A percentile compares a stretch with the other conserved stretches of the same genome.
Evolutionary conservation across 2,113 vertebrate genomes (phyloP).

Genomic region (Lophotis ruficrista): DNA sequence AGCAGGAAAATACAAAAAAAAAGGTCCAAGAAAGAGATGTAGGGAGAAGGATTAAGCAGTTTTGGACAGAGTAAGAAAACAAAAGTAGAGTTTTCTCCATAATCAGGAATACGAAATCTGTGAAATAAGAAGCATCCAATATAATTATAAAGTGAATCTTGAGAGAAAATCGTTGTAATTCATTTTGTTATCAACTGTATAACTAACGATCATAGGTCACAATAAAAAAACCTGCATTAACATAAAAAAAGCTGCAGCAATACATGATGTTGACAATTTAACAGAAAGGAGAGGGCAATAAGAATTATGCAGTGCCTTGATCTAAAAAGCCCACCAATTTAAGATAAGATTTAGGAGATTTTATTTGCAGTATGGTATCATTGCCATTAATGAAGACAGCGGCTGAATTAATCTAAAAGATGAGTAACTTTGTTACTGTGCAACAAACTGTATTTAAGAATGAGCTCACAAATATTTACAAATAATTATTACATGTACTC

Average conservation of each 20-base stretch:
- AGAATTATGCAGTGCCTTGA: neutral
- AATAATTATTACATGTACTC: neutral
- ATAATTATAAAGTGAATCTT: neutral
- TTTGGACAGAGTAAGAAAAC: neutral
- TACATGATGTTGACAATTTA: neutral
- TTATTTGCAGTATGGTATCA: neutral
- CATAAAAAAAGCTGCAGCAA: neutral
- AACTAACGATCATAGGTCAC: neutral
- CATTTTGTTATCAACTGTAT: neutral
- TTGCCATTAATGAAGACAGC: neutral
- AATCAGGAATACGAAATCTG: neutral
- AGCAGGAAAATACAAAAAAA: neutral
- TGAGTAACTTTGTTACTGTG: neutral
- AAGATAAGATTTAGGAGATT: neutral
- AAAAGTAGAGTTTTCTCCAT: neutral
- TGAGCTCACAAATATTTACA: neutral
- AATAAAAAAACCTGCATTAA: neutral
- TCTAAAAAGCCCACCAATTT: neutral
- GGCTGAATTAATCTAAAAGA: neutral
- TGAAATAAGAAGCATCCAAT: neutral
- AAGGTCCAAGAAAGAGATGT: neutral
- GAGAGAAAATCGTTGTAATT: neutral
- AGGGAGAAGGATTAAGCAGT: neutral
- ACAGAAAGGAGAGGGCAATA: neutral
- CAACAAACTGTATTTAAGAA: neutral